phyloP scores from a whole-genome alignment of 2,888 invertebrate genomes.

The Atrina japonica region DNA sequence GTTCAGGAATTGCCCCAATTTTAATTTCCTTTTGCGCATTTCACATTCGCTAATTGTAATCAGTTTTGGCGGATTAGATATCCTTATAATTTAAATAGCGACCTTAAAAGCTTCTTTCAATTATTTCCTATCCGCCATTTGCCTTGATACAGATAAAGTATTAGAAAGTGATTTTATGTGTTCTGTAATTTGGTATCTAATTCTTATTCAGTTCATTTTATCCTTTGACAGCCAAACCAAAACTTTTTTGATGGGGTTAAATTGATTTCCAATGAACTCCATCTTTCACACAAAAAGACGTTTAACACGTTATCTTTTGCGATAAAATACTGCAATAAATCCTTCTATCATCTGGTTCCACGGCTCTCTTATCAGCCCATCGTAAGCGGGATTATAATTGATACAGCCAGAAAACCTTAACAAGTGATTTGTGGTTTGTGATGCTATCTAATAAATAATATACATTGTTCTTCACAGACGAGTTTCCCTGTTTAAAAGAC shows the following conservation, averaged over 20 bases:
- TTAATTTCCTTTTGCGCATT: constrained; percentile 15
- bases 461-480: too few species aligned
- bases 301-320: constrained; percentile 16
- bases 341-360: too few species aligned
- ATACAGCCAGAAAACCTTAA: too few species aligned
- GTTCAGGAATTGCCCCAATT: too few species aligned
- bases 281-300: constrained; percentile 18
- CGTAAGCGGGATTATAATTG: too few species aligned
- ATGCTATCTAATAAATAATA: too few species aligned
- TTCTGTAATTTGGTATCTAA: constrained; percentile 37
- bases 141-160: constrained; percentile 35
- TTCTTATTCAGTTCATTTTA: constrained; percentile 38
- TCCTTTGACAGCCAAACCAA: constrained; percentile 30
- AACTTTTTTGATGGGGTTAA: constrained; percentile 29
- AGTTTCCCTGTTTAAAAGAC: too few species aligned
- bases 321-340: constrained; percentile 15
- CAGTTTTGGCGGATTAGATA: constrained; percentile 36
- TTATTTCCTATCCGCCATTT: constrained; percentile 45
- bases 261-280: constrained; percentile 42
- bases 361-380: too few species aligned
- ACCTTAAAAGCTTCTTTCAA: constrained; percentile 43
- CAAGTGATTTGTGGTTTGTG: too few species aligned
- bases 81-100: constrained; percentile 37
- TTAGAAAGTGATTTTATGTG: constrained; percentile 43
- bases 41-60: constrained; percentile 40